Percentiles rank a stretch among this genome's conserved stretches.
Conservation (phyloP, 2,113 vertebrate genomes). For the Periophthalmodon schlosseri region DNA sequence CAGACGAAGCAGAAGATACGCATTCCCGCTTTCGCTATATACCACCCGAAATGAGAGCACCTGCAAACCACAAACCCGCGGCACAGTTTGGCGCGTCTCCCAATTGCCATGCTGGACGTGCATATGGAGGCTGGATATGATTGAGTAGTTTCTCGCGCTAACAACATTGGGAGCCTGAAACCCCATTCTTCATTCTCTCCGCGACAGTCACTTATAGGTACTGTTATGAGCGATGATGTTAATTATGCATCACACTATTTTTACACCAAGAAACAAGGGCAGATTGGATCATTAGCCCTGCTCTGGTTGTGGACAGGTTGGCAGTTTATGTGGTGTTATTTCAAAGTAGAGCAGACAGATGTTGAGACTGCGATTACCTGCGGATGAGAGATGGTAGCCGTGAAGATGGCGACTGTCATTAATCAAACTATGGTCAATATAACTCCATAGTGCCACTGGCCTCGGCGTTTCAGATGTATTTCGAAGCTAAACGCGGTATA, state of each 20-base stretch:
- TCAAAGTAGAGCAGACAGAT: conserved; percentile 70
- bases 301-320: conserved; percentile 53
- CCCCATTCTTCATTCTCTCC: conserved; percentile 56
- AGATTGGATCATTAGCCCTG: conserved; percentile 61
- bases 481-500: conserved; percentile 25
- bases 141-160: conserved; percentile 63
- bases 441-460: conserved; percentile 25
- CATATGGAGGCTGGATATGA: conserved; percentile 55
- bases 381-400: conserved; percentile 67
- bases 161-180: conserved; percentile 58
- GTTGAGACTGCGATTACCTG: conserved; percentile 58
- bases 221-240: conserved; percentile 76
- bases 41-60: conserved; percentile 57
- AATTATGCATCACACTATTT: conserved; percentile 76
- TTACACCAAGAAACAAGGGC: conserved; percentile 70
- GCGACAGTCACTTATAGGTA: conserved; percentile 66
- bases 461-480: conserved; percentile 45
- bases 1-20: conserved; percentile 21
- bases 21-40: conserved; percentile 21
- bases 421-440: conserved; percentile 69
- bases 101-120: conserved; percentile 62
- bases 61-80: conserved; percentile 46
- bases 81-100: conserved; percentile 52
- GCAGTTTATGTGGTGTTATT: conserved; percentile 64
- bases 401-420: conserved; percentile 52